Conservation (phyloP, 1,140 invertebrate genomes). For the Cotesia vestalis region DNA sequence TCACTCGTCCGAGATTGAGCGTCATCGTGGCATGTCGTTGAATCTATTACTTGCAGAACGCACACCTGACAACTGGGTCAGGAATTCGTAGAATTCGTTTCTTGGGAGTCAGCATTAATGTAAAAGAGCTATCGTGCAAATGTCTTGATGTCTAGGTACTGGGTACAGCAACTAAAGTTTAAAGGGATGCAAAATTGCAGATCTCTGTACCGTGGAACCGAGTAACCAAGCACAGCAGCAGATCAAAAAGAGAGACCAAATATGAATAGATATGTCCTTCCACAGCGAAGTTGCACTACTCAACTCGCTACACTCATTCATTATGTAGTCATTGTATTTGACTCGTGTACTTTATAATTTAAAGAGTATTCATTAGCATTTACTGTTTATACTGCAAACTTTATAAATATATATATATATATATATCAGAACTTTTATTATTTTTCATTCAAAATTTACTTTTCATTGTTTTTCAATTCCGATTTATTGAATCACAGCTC, state of each 20-base stretch:
- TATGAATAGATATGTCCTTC: neutral
- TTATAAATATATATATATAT: no score
- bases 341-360: neutral
- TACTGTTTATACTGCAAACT: no score
- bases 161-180: no score
- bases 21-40: constrained; percentile 8
- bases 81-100: constrained; percentile 12
- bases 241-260: neutral
- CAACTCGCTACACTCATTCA: neutral
- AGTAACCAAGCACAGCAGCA: neutral
- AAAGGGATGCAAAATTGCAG: no score
- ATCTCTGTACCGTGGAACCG: neutral
- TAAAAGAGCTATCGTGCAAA: neutral
- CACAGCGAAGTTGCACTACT: neutral
- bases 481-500: no score
- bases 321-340: neutral
- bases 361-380: no score
- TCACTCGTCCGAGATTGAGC: constrained; percentile 10
- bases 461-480: no score
- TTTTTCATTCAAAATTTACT: no score
- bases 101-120: constrained; percentile 22
- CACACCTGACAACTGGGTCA: constrained; percentile 30
- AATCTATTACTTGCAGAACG: constrained; percentile 17
- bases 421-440: no score
- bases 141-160: neutral